These are phyloP conservation scores for Andrena chrysosceles DNA, from an alignment of 2,888 invertebrate genomes.

Conservation along the genomic window DNA sequence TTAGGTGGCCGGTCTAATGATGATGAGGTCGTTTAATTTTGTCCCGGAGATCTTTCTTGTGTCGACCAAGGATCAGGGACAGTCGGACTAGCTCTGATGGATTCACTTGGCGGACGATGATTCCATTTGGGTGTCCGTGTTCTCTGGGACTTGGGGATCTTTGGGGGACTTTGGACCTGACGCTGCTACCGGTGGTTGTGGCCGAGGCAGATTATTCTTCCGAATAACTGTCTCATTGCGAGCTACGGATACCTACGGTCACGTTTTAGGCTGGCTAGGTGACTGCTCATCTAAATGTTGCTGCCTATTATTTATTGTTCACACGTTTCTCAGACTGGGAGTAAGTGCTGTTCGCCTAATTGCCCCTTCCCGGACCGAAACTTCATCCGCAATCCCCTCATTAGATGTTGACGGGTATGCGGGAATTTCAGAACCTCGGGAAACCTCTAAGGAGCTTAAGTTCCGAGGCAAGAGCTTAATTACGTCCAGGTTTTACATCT, in stretches of 20 bases:
- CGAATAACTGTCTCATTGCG: too few relatives aligned
- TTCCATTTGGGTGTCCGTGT: neutral
- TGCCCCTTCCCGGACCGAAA: slow-evolving; percentile 67
- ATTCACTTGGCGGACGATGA: slow-evolving; percentile 51
- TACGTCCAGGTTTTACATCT: slow-evolving; percentile 70
- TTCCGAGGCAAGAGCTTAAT: slow-evolving; percentile 75
- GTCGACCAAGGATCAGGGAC: slow-evolving; percentile 53
- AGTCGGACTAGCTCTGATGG: slow-evolving; percentile 46
- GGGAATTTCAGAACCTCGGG: slow-evolving; percentile 79
- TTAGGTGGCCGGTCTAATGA: slow-evolving; percentile 80
- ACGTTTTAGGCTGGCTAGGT: too few relatives aligned
- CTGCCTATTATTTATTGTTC: neutral
- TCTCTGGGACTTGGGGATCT: too few relatives aligned
- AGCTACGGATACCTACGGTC: too few relatives aligned
- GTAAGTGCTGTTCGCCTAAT: slow-evolving; percentile 64
- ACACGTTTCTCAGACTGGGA: slow-evolving; percentile 8
- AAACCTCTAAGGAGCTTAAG: slow-evolving; percentile 79
- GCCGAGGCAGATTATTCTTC: too few relatives aligned
- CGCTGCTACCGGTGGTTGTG: too few relatives aligned
- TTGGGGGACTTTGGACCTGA: too few relatives aligned
- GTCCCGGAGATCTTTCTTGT: slow-evolving; percentile 67
- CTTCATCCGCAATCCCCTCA: slow-evolving; percentile 78
- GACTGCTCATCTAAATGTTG: neutral
- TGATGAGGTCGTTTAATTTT: slow-evolving; percentile 81
- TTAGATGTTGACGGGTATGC: slow-evolving; percentile 79